Evolutionary conservation across 2,888 invertebrate genomes (phyloP).

Genomic region (Biston betularia): DNA sequence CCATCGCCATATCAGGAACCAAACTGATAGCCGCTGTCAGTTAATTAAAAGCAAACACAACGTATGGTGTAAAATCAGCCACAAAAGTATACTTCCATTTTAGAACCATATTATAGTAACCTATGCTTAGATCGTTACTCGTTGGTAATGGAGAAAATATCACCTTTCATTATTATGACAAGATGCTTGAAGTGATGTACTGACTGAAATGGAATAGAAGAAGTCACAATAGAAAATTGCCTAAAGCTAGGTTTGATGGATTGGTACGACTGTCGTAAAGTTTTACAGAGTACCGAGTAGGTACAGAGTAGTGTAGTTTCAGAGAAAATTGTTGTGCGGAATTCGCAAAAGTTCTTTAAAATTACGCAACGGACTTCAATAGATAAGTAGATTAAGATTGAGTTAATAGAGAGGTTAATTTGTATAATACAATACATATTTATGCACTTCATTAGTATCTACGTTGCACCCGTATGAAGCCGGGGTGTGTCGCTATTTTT

Average conservation of each 20-base stretch:
- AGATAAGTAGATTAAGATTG: too few relatives aligned
- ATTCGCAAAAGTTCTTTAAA: background rate
- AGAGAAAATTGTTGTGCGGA: background rate
- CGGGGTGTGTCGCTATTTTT: too few relatives aligned
- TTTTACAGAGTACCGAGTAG: constrained; percentile 1
- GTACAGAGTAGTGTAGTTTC: constrained; percentile 48
- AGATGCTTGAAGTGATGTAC: constrained; percentile 5
- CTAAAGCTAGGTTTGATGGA: constrained; percentile 74
- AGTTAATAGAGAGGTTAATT: too few relatives aligned
- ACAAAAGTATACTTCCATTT: background rate
- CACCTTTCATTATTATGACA: constrained; percentile 8
- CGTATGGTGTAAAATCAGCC: constrained; percentile 50
- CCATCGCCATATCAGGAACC: constrained; percentile 59
- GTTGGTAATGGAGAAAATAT: background rate
- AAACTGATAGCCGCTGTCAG: constrained; percentile 62
- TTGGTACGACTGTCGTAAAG: constrained; percentile 59
- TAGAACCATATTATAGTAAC: constrained; percentile 19
- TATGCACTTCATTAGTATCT: too few relatives aligned
- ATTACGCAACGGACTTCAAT: too few relatives aligned
- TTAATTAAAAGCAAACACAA: constrained; percentile 82
- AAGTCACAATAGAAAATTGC: constrained; percentile 71
- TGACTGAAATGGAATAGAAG: constrained; percentile 61
- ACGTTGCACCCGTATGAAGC: too few relatives aligned
- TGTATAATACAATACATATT: too few relatives aligned
- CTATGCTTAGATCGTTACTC: too few relatives aligned